A percentile compares a stretch with the other conserved stretches of the same genome.
These are phyloP conservation scores for Eulithis prunata DNA, from an alignment of 2,888 invertebrate species.

Conservation along the genomic window DNA sequence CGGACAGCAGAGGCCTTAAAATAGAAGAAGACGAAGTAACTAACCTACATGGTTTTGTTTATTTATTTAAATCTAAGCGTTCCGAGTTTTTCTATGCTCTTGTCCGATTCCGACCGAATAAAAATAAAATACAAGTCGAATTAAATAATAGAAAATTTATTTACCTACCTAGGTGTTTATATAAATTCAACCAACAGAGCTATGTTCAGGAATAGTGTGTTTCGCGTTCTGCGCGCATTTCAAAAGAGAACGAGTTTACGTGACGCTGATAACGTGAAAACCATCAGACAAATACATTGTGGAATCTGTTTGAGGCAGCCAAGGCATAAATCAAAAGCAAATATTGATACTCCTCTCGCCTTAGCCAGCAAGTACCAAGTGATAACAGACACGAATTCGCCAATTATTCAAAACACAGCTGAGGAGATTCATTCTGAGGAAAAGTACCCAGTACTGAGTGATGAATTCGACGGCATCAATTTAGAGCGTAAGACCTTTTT, in stretches of 20 bases:
- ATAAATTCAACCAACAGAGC: not conserved
- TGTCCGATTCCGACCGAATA: no score
- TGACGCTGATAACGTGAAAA: constrained; percentile 47
- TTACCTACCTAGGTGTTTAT: no score
- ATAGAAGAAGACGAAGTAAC: no score
- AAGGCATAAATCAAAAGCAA: constrained; percentile 66
- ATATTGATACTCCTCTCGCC: constrained; percentile 69
- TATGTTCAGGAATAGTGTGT: constrained; percentile 38
- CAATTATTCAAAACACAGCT: constrained; percentile 88
- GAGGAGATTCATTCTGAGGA: constrained; percentile 83
- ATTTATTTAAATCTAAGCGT: no score
- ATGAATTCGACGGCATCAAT: constrained; percentile 86
- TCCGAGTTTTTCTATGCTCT: no score
- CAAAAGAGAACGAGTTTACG: constrained; percentile 33
- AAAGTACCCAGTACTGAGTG: constrained; percentile 68
- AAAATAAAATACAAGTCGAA: no score
- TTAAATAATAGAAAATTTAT: no score
- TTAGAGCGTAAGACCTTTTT: constrained; percentile 80
- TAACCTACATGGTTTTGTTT: no score
- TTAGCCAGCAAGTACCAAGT: constrained; percentile 86
- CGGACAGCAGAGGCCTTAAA: no score
- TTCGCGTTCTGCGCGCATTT: constrained; percentile 28
- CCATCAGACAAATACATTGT: constrained; percentile 65
- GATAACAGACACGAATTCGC: constrained; percentile 88
- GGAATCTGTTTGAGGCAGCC: constrained; percentile 68